Evolutionary conservation across 2,888 invertebrate species (phyloP), one percentile per base, ranked within the genome.

Genomic region (Drosophila incognita): DNA sequence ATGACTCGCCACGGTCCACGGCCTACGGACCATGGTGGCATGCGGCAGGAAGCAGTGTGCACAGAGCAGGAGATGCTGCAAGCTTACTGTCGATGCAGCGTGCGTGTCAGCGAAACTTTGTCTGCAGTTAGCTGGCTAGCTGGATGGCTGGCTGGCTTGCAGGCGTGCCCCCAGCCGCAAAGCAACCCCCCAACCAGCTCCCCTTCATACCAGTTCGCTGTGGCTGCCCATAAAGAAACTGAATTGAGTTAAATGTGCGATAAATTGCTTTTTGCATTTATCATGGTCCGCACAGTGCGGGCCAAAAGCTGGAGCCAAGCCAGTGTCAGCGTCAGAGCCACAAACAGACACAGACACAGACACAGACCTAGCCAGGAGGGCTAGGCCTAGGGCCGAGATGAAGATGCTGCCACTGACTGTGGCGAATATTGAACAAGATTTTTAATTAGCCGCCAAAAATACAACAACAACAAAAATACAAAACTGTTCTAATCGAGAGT

Each of bases 231-330:
- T 86, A 86, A 87, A 86, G 85, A 86, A 86, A 86, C 85, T 85
- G 85, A 84, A 86, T 82, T 85, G 84, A 89, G 89, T 78, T 87
- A 89, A 90, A 90, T 90, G 85, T 81, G 90, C 91, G 90, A 87
- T 88, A 90, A 91, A 90, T 91, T 90, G 89, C 83, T 91, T 90
- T 87, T 87, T 89, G 87, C 87, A 86, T 87, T 87, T 87, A 87
- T 88, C 89, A 87, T 87, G 89, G 89, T 88, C 67, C 71, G 69
- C 77, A 60, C 69, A 67, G 73, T 61, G 62, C 57, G 58, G 68
- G 51, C 70, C 63, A 63, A 59, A 60, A 61, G 77, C 69, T 85
- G 82, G 79, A 83, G 73, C 64, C 70, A 36, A 63, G 82, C 80
- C 83, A 83, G 75, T 60, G 58, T 52, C 54, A 63, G 54, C 46